A percentile compares a stretch with the other conserved stretches of the same genome.
These are phyloP conservation scores for Pararge aegeria DNA, from an alignment of 1,140 invertebrate genomes.

Conservation along the genomic window DNA sequence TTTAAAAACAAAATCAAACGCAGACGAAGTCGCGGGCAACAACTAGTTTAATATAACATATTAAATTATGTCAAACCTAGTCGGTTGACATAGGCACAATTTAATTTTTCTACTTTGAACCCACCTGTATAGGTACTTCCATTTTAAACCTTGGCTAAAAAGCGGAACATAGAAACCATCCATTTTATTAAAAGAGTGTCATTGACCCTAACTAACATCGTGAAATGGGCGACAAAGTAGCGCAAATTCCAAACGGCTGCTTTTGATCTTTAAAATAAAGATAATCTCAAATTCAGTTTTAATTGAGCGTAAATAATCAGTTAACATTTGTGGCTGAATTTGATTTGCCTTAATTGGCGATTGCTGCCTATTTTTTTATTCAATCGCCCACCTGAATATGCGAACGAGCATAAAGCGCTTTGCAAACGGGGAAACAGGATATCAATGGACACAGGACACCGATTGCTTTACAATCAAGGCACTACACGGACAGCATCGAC, in stretches of 20 bases:
- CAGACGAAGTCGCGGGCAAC: too few species aligned
- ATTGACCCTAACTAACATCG: constrained; percentile 32
- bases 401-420: not conserved
- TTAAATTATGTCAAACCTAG: too few species aligned
- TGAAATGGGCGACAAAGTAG: constrained; percentile 8
- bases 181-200: constrained; percentile 15
- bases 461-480: too few species aligned
- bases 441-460: too few species aligned
- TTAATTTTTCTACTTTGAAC: too few species aligned
- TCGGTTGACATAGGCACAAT: too few species aligned
- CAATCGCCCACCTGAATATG: constrained; percentile 8
- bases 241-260: constrained; percentile 1
- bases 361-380: constrained; percentile 12
- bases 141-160: not conserved
- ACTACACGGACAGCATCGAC: too few species aligned
- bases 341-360: constrained; percentile 11
- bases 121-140: too few species aligned
- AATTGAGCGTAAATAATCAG: constrained; percentile 18
- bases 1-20: too few species aligned
- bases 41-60: too few species aligned
- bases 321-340: constrained; percentile 6
- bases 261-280: constrained; percentile 8
- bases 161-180: constrained; percentile 25
- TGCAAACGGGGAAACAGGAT: too few species aligned
- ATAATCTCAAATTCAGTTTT: constrained; percentile 5